A percentile compares a stretch with the other conserved stretches of the same genome.
Evolutionary conservation across 2,113 vertebrate genomes (phyloP).

Genomic region (Cacatua alba): DNA sequence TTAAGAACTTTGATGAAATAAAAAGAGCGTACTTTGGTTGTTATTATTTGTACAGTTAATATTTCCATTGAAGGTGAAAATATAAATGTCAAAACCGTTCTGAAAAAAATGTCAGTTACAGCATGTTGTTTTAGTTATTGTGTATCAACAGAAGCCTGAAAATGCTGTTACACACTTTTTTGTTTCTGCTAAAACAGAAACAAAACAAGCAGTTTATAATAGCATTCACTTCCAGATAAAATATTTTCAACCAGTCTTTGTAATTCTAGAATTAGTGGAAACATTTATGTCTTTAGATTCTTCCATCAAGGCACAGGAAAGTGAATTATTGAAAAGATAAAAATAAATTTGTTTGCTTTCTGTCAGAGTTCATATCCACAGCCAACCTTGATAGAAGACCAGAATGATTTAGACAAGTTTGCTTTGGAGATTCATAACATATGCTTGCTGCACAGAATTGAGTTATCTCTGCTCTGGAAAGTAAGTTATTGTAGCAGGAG

Average conservation of each 20-base stretch:
- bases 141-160: background rate
- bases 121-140: background rate
- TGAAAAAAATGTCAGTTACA: background rate
- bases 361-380: constrained; percentile 93
- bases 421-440: constrained; percentile 93
- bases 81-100: background rate
- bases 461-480: constrained; percentile 96
- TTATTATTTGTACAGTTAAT: background rate
- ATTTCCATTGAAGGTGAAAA: background rate
- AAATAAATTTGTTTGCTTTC: constrained; percentile 92
- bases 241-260: constrained; percentile 49
- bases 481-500: constrained; percentile 98
- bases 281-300: constrained; percentile 70
- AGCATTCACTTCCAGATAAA: constrained; percentile 20
- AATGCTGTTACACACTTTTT: background rate
- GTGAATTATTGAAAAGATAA: constrained; percentile 92
- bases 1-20: background rate
- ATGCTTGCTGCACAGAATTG: constrained; percentile 94
- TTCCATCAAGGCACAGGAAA: constrained; percentile 71
- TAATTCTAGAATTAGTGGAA: constrained; percentile 65
- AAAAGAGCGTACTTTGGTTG: background rate
- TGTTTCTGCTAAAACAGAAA: background rate
- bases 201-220: constrained; percentile 25
- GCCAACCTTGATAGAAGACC: constrained; percentile 87
- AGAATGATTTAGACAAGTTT: constrained; percentile 94